phyloP scores from a whole-genome alignment of 2,888 invertebrate species.

The Pseudoips prasinana region DNA sequence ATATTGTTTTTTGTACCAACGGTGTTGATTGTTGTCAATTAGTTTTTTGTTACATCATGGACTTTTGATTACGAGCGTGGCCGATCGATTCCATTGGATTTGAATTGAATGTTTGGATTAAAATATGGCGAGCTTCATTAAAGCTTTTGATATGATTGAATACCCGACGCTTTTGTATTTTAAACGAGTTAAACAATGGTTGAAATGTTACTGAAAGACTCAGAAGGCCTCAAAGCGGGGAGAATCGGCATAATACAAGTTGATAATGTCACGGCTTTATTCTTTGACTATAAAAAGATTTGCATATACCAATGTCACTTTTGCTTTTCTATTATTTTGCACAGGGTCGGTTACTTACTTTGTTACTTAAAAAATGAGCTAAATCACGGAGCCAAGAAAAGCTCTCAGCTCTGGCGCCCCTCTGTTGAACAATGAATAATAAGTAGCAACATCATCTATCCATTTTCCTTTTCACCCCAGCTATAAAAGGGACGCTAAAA shows the following conservation, averaged over 20 bases:
- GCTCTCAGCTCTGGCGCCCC: slow-evolving; percentile 46
- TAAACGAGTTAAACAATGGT: slow-evolving; percentile 37
- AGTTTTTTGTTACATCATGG: slow-evolving; percentile 69
- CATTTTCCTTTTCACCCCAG: slow-evolving; percentile 72
- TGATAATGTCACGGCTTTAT: slow-evolving; percentile 13
- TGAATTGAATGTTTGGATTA: slow-evolving; percentile 77
- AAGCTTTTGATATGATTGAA: slow-evolving; percentile 56
- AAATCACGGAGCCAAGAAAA: slow-evolving; percentile 66
- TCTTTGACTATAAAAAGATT: slow-evolving; percentile 31
- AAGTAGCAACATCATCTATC: slow-evolving; percentile 72
- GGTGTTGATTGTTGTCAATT: slow-evolving; percentile 80
- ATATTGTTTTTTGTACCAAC: slow-evolving; percentile 76
- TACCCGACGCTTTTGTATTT: slow-evolving; percentile 38
- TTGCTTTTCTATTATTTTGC: slow-evolving; percentile 47
- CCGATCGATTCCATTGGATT: slow-evolving; percentile 67
- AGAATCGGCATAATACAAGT: slow-evolving; percentile 18
- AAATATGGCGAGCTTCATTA: slow-evolving; percentile 68
- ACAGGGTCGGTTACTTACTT: slow-evolving; percentile 57
- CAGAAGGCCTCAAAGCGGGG: slow-evolving; percentile 15
- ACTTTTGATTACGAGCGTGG: slow-evolving; percentile 67
- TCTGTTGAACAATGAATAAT: slow-evolving; percentile 72
- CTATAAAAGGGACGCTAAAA: slow-evolving; percentile 59
- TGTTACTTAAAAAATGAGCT: slow-evolving; percentile 75
- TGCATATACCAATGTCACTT: slow-evolving; percentile 40
- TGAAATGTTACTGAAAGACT: slow-evolving; percentile 22